These are phyloP conservation scores for Tapirus indicus DNA, from an alignment of 2,797 vertebrate species.

Conservation along the genomic window DNA sequence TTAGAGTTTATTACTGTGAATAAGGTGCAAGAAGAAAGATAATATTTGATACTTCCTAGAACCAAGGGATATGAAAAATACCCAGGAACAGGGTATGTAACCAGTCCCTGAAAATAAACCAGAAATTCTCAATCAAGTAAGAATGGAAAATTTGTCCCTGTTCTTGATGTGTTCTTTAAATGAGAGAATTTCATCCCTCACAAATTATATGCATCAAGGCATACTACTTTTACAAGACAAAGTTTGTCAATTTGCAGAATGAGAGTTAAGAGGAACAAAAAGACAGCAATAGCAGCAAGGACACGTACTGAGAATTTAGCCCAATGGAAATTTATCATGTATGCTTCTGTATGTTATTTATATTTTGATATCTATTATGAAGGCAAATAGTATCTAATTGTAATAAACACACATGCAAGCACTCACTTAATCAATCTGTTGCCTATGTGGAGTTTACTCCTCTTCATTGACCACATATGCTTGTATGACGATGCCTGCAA, in stretches of 20 bases:
- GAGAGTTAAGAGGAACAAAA: background rate
- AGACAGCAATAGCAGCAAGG: background rate
- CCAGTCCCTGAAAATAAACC: slow-evolving; percentile 33
- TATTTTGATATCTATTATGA: background rate
- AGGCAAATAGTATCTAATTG: background rate
- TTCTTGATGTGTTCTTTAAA: background rate
- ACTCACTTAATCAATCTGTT: background rate
- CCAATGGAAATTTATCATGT: background rate
- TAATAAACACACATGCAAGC: background rate
- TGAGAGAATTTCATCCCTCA: background rate
- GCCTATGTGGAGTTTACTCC: background rate
- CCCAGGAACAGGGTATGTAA: background rate
- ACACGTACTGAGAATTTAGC: background rate
- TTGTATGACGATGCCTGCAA: background rate
- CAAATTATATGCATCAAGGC: background rate
- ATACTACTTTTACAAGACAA: background rate
- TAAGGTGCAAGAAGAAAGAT: background rate
- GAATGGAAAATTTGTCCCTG: background rate
- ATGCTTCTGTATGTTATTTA: background rate
- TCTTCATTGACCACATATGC: background rate
- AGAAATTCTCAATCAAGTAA: background rate
- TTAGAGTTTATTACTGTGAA: background rate
- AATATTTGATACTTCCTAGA: background rate
- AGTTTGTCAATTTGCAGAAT: background rate
- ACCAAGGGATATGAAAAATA: background rate